phyloP scores from a whole-genome alignment of 2,113 vertebrate genomes.

The Cavia porcellus region DNA sequence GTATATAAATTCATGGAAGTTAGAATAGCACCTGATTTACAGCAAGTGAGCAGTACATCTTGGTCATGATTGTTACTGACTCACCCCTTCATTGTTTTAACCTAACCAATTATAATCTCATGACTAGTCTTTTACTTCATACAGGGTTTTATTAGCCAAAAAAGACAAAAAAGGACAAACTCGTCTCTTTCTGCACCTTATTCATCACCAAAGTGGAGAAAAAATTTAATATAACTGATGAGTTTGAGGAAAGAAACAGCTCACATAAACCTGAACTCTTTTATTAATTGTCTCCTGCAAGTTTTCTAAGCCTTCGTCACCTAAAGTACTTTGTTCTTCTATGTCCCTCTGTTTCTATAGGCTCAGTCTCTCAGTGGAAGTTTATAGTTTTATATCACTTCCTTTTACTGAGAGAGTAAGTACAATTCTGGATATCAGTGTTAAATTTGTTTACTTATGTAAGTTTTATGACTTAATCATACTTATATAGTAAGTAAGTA shows the following conservation, averaged over 20 bases:
- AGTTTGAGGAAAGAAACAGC: slow-evolving; percentile 1
- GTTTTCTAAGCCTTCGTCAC: background rate
- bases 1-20: background rate
- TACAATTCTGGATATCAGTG: background rate
- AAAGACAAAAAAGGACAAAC: background rate
- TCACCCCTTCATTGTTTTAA: background rate
- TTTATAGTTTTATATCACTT: background rate
- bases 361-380: rapidly evolving
- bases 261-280: background rate
- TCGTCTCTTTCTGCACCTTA: background rate
- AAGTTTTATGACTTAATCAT: background rate
- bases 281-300: background rate
- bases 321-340: background rate
- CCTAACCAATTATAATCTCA: background rate
- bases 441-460: background rate
- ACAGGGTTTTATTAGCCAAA: background rate
- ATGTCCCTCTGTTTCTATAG: background rate
- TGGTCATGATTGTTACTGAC: background rate
- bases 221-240: background rate
- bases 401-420: background rate
- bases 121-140: background rate
- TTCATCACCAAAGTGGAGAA: background rate
- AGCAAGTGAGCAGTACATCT: background rate
- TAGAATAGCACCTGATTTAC: background rate
- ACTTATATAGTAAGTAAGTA: background rate